These are phyloP conservation scores for Rhamphomyia laevipes DNA, from an alignment of 2,888 invertebrate genomes.

Conservation along the genomic window DNA sequence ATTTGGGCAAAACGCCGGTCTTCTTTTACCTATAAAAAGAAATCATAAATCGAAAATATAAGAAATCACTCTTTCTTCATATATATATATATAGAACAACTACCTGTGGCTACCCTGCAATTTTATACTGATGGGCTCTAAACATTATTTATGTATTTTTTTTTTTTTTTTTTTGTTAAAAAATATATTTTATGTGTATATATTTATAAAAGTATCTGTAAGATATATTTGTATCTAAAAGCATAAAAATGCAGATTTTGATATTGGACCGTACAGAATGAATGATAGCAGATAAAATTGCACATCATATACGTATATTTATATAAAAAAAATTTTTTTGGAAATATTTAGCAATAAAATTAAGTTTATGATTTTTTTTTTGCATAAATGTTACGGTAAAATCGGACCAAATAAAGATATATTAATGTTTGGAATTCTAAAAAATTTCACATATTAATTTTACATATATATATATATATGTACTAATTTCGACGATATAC, in stretches of 20 bases:
- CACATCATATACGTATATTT: not conserved
- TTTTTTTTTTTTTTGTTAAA: not conserved
- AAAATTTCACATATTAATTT: too few species aligned
- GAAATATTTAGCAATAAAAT: too few species aligned
- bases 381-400: too few species aligned
- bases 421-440: too few species aligned
- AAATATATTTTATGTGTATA: not conserved
- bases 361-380: too few species aligned
- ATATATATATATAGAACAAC: slow-evolving; percentile 10
- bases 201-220: not conserved
- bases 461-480: too few species aligned
- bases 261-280: not conserved
- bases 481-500: too few species aligned
- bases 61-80: not conserved
- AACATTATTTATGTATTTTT: not conserved
- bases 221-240: not conserved
- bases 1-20: slow-evolving; percentile 17
- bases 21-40: not conserved
- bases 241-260: not conserved
- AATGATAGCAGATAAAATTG: slow-evolving; percentile 9
- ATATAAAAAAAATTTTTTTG: too few species aligned
- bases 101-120: slow-evolving; percentile 17
- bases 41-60: not conserved
- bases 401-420: too few species aligned
- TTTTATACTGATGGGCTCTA: slow-evolving; percentile 12